These are phyloP conservation scores for Apodemus speciosus DNA, from an alignment of 2,113 vertebrate genomes.

Conservation along the genomic window DNA sequence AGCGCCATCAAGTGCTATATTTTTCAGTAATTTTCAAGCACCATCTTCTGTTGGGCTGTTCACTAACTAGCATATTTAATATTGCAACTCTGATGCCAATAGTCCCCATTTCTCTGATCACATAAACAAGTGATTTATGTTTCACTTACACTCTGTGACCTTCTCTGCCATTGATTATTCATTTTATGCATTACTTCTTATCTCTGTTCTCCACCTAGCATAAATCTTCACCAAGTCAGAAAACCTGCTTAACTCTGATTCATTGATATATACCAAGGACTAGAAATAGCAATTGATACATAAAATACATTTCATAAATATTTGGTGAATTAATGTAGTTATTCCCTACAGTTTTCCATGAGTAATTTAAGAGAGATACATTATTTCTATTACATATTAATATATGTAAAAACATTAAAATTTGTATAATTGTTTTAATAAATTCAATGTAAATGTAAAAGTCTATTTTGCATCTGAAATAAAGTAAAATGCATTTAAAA, in stretches of 20 bases:
- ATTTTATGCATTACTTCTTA: neutral
- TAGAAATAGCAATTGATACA: neutral
- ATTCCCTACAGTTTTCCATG: neutral
- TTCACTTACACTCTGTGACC: neutral
- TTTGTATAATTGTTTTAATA: conserved; percentile 31
- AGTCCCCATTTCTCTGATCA: neutral
- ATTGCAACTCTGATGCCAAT: neutral
- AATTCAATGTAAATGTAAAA: conserved; percentile 27
- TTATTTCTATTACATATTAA: conserved; percentile 36
- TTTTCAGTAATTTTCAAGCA: neutral
- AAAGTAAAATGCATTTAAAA: neutral
- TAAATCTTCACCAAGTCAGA: neutral
- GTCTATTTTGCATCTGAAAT: neutral
- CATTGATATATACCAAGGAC: neutral
- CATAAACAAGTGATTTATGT: neutral
- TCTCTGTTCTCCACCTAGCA: neutral
- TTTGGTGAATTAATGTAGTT: neutral
- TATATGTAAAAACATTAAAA: conserved; percentile 9
- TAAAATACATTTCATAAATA: neutral
- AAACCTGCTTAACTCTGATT: neutral
- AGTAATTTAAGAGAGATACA: neutral
- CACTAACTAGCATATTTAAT: neutral
- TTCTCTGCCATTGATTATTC: neutral
- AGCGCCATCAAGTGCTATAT: neutral
- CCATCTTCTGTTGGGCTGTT: too few species aligned